A percentile compares a stretch with the other conserved stretches of the same genome.
phyloP scores from a whole-genome alignment of 2,797 vertebrate species.

The Brachyalestes nurse region DNA sequence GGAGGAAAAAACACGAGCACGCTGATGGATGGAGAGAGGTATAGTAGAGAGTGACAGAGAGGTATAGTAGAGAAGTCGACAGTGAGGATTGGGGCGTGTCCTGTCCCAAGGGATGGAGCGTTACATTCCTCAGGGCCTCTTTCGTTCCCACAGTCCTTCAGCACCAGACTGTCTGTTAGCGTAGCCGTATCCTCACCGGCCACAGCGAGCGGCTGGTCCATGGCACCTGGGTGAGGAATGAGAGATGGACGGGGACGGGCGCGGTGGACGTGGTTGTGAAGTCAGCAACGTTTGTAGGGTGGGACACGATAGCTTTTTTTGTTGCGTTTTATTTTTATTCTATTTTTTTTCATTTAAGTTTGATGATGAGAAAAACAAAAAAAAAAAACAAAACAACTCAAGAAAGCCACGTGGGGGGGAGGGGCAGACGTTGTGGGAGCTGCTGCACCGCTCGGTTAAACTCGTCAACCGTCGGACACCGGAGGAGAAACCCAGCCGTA shows the following conservation, averaged over 20 bases:
- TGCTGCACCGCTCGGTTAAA: conserved; percentile 15
- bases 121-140: conserved; percentile 41
- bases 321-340: conserved; percentile 56
- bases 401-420: conserved; percentile 46
- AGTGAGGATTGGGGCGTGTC: conserved; percentile 58
- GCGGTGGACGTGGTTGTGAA: conserved; percentile 28
- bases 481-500: conserved; percentile 99
- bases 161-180: conserved; percentile 16
- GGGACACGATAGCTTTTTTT: conserved; percentile 73
- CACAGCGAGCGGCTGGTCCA: conserved; percentile 76
- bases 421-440: not conserved
- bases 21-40: conserved; percentile 31
- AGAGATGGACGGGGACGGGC: conserved; percentile 64
- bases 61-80: conserved; percentile 47
- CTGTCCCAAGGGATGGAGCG: not conserved
- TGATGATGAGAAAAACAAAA: conserved; percentile 56
- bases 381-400: conserved; percentile 48
- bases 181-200: conserved; percentile 55
- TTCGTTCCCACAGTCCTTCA: conserved; percentile 39
- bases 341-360: conserved; percentile 64
- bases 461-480: conserved; percentile 94
- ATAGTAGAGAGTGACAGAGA: conserved; percentile 10
- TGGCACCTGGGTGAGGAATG: conserved; percentile 82
- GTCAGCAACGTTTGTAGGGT: conserved; percentile 75
- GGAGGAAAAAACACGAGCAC: conserved; percentile 26